A percentile compares a stretch with the other conserved stretches of the same genome.
phyloP scores from a whole-genome alignment of 2,888 invertebrate species.

The Lasioglossum villosulum region DNA sequence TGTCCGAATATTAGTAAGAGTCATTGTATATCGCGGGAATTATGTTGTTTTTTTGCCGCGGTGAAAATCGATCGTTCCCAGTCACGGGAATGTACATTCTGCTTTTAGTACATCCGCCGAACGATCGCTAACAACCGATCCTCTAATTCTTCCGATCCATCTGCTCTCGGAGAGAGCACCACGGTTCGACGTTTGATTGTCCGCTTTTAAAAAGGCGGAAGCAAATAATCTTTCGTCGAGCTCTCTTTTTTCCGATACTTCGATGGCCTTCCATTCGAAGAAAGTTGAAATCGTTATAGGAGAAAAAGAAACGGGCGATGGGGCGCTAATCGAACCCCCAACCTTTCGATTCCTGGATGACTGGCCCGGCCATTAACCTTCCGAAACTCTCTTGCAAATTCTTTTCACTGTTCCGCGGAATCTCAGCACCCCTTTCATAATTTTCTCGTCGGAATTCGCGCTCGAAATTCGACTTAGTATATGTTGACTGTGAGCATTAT shows the following conservation, averaged over 20 bases:
- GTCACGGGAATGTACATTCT: background rate
- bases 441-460: background rate
- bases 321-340: background rate
- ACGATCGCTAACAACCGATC: background rate
- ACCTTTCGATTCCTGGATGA: background rate
- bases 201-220: background rate
- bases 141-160: background rate
- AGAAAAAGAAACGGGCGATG: background rate
- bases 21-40: too few species aligned
- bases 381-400: background rate
- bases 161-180: background rate
- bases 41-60: background rate
- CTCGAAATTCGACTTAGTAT: too few species aligned
- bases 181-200: background rate
- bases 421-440: background rate
- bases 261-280: background rate
- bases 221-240: background rate
- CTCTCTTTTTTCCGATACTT: background rate
- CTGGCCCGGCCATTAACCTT: background rate
- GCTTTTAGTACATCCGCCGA: background rate
- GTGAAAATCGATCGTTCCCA: background rate
- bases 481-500: too few species aligned
- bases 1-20: too few species aligned
- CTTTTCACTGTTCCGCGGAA: background rate
- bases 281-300: conserved; percentile 2